Conservation (phyloP, 1,140 invertebrate species). For the Fragariocoptes setiger region DNA sequence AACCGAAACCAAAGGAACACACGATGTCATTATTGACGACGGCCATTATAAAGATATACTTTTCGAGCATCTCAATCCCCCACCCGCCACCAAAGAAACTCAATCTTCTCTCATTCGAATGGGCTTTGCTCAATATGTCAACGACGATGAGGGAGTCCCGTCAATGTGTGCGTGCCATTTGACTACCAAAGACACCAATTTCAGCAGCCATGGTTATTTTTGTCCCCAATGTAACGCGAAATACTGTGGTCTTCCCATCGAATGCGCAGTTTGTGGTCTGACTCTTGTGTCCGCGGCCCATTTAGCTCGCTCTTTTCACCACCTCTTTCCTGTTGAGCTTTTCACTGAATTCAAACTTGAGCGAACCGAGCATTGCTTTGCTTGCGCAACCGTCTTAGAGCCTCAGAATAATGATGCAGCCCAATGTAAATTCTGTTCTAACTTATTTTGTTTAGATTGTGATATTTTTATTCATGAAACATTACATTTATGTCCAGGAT, state of each 20-base stretch:
- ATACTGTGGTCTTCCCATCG: constrained; percentile 86
- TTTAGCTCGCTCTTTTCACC: constrained; percentile 79
- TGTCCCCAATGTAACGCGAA: constrained; percentile 86
- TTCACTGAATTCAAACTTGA: constrained; percentile 28
- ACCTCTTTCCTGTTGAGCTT: constrained; percentile 60
- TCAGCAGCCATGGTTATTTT: constrained; percentile 33
- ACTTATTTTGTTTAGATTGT: constrained; percentile 66
- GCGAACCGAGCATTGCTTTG: constrained; percentile 2
- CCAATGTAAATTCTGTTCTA: constrained; percentile 38
- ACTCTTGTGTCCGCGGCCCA: constrained; percentile 91
- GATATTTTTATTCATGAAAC: constrained; percentile 74
- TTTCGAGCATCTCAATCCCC: constrained; percentile 41
- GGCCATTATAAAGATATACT: constrained; percentile 46
- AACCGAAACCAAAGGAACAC: constrained; percentile 36
- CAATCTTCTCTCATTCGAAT: constrained; percentile 22
- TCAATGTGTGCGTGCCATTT: constrained; percentile 19
- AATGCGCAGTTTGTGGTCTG: constrained; percentile 67
- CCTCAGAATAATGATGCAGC: constrained; percentile 5
- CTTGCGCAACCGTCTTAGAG: constrained; percentile 1
- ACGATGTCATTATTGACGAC: constrained; percentile 65
- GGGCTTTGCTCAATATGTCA: constrained; percentile 21
- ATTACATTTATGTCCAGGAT: constrained; percentile 73
- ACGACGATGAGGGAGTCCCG: constrained; percentile 16
- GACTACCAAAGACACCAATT: constrained; percentile 7
- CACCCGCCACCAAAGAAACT: constrained; percentile 33